These are phyloP conservation scores for Paragorgia papillata DNA, from an alignment of 92 coral and sea anemone genomes.

Conservation along the genomic window DNA sequence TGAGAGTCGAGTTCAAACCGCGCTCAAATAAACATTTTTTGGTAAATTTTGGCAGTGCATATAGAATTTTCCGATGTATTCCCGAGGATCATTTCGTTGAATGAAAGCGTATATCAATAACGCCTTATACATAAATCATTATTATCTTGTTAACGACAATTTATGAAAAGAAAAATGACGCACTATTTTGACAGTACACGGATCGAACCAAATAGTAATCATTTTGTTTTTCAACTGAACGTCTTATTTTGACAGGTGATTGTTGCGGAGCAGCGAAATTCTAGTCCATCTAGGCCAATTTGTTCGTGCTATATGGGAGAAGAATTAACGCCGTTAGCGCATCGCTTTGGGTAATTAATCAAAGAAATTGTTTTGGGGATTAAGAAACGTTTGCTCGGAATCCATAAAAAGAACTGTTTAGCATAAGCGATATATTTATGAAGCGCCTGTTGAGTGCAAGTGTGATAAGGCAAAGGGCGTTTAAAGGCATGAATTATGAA, in stretches of 20 bases:
- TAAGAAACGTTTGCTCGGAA: conserved; percentile 10
- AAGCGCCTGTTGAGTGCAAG: background rate
- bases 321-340: background rate
- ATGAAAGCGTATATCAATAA: no score
- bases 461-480: background rate
- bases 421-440: conserved; percentile 21
- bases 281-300: background rate
- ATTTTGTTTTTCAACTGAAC: no score
- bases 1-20: no score
- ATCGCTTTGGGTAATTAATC: conserved; percentile 19
- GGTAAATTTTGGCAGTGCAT: no score
- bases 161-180: no score
- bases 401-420: conserved; percentile 17
- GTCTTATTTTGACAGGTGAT: background rate
- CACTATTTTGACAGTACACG: no score
- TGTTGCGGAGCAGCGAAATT: background rate
- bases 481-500: conserved; percentile 18
- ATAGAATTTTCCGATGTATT: no score
- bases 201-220: no score
- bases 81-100: no score
- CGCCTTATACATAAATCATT: no score
- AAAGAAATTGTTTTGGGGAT: conserved; percentile 22
- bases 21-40: no score
- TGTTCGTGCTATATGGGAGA: background rate
- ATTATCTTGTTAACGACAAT: no score